These are phyloP conservation scores for Epirrita christyi DNA, from an alignment of 2,888 invertebrate genomes.

Conservation along the genomic window DNA sequence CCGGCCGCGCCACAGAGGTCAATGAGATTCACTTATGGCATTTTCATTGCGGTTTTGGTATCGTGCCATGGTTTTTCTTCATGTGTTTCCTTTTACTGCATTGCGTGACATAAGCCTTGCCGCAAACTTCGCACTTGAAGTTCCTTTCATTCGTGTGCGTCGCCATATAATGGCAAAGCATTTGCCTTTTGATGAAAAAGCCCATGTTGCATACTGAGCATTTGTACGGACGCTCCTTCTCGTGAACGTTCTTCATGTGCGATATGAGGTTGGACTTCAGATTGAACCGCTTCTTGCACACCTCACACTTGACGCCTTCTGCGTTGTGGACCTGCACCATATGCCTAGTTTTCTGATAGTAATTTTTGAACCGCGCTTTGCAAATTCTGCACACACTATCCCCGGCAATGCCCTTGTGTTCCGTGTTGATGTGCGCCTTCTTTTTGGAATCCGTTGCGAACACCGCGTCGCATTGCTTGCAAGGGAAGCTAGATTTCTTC, in stretches of 20 bases:
- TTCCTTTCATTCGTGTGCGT: slow-evolving; percentile 80
- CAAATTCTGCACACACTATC: slow-evolving; percentile 78
- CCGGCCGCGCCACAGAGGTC: too few relatives aligned
- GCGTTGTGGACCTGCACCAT: slow-evolving; percentile 77
- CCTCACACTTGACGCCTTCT: slow-evolving; percentile 72
- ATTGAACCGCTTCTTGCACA: slow-evolving; percentile 77
- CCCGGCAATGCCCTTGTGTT: slow-evolving; percentile 75
- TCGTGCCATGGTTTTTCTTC: slow-evolving; percentile 70
- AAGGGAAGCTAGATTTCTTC: slow-evolving; percentile 71
- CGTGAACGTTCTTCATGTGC: slow-evolving; percentile 73
- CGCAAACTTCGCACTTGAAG: slow-evolving; percentile 86
- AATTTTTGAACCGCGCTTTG: slow-evolving; percentile 75
- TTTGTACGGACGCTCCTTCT: slow-evolving; percentile 74
- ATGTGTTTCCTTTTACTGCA: slow-evolving; percentile 73
- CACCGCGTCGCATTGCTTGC: slow-evolving; percentile 66
- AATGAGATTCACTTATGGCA: slow-evolving; percentile 35
- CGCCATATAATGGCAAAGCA: slow-evolving; percentile 60
- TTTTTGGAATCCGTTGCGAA: slow-evolving; percentile 73
- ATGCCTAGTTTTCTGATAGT: slow-evolving; percentile 76
- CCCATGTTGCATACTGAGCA: slow-evolving; percentile 77
- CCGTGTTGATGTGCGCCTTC: slow-evolving; percentile 73
- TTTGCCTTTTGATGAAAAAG: slow-evolving; percentile 68
- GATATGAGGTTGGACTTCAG: slow-evolving; percentile 69
- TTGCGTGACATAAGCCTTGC: slow-evolving; percentile 80
- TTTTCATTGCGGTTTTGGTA: slow-evolving; percentile 20